Percentiles rank a stretch among this genome's conserved stretches.
Conservation (phyloP, 2,797 vertebrate species). For the Chaunax sp. region DNA sequence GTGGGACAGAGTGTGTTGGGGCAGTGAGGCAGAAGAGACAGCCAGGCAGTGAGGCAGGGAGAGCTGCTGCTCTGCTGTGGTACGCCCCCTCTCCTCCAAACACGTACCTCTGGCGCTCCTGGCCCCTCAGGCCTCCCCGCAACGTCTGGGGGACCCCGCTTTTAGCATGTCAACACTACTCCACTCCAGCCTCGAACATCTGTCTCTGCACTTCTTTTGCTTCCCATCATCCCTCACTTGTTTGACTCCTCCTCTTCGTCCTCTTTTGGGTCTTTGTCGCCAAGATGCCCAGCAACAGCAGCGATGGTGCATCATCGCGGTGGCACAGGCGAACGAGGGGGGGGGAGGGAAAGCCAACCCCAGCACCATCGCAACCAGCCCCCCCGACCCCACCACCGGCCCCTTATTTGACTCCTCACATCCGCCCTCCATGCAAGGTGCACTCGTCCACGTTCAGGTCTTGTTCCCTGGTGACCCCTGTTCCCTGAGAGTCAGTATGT, state of each 20-base stretch:
- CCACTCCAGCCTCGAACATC: conserved; percentile 75
- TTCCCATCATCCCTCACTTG: conserved; percentile 66
- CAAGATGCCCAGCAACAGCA: conserved; percentile 80
- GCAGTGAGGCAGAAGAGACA: conserved; percentile 82
- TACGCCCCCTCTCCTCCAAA: conserved; percentile 17
- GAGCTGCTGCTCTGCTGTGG: conserved; percentile 57
- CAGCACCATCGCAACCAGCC: neutral
- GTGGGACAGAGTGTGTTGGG: conserved; percentile 82
- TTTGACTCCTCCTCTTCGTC: conserved; percentile 68
- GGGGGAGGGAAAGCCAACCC: conserved; percentile 24
- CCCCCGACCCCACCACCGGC: neutral
- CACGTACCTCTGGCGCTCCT: conserved; percentile 62
- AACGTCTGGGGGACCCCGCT: conserved; percentile 71
- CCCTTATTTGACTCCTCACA: conserved; percentile 17
- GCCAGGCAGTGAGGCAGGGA: conserved; percentile 64
- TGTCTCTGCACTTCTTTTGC: conserved; percentile 72
- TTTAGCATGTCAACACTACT: conserved; percentile 77
- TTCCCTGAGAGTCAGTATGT: conserved; percentile 65
- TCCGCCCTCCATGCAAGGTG: conserved; percentile 63
- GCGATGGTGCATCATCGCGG: conserved; percentile 63
- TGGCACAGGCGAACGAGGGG: conserved; percentile 49
- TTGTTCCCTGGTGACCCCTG: conserved; percentile 67
- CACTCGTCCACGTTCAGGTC: conserved; percentile 67
- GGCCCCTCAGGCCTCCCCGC: conserved; percentile 65
- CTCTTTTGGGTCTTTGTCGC: conserved; percentile 76